Evolutionary conservation across 2,888 invertebrate genomes (phyloP), one percentile per base, ranked within the genome.

Genomic region (Mactromeris polynyma): DNA sequence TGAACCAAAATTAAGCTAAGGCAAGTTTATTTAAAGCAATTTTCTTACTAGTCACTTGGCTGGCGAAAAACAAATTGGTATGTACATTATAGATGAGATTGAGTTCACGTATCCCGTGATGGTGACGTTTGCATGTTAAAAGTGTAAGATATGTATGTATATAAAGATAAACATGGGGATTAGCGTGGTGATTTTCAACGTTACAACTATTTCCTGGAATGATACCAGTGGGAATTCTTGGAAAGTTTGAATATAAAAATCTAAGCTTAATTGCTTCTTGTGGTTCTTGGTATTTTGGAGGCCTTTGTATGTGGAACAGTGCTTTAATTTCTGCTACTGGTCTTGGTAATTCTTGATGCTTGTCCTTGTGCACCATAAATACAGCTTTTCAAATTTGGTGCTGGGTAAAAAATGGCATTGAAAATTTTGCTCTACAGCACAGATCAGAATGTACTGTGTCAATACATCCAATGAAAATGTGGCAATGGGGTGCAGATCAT

Each of bases 11-110:
- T 73, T 73, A 73, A 73, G 73, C 36, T 73, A 73, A 33, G 36
- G 33, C 36, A 73, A 33, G 73, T 73, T 73, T 73, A 73, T 73
- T 73, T 73, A 73, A 73, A 73, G 73, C 73, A 73, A 73, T 73
- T 73, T 73, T 73, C 73, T 73, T 73, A 73, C 33, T 33, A 73
- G 73, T 73, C 36, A 36, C 36, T 36, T 73, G 14, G 33, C 73
- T 73, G 73, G 73, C 73, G 19, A 73, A 73, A 73, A 73, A 73
- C 73, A 73, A 73, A 73, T 73, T 73, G 73, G 73, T 73, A 36
- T 17, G 36, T 73, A 73, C 73, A 73, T 73, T 33, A 73, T 73
- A 73, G 73, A 73, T 73, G 73, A 73, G 73, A 64, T 64, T 7
- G 58, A 64, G 58, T 64, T n/a, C 58, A 64, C 58, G 26, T 64